Conservation (phyloP, 2,888 invertebrate species). For the Ctena decussata region DNA sequence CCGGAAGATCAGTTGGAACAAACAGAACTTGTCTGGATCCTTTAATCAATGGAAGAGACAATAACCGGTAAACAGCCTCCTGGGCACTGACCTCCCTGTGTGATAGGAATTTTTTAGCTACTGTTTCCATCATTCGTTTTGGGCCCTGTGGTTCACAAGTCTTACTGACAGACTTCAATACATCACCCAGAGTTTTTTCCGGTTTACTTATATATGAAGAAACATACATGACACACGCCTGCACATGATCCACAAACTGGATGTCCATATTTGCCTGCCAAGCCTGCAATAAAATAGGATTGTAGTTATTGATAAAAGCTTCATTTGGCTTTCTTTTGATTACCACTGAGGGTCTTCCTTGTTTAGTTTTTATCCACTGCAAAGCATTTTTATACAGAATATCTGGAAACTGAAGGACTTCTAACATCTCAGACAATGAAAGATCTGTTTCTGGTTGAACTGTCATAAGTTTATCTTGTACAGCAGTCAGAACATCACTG, state of each 20-base stretch:
- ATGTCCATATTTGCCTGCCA: conserved; percentile 64
- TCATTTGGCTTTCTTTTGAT: too few relatives aligned
- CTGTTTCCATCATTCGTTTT: conserved; percentile 26
- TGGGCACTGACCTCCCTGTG: conserved; percentile 64
- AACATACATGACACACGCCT: too few relatives aligned
- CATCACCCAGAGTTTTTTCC: conserved; percentile 45
- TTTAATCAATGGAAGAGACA: conserved; percentile 52
- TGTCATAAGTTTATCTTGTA: too few relatives aligned
- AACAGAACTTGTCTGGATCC: conserved; percentile 41
- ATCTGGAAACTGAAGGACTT: conserved; percentile 25
- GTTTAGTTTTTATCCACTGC: too few relatives aligned
- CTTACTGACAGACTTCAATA: conserved; percentile 35
- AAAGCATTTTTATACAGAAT: conserved; percentile 23
- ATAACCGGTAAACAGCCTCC: conserved; percentile 65
- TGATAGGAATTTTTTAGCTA: conserved; percentile 58
- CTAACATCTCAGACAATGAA: too few relatives aligned
- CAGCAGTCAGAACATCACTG: too few relatives aligned
- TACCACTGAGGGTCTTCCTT: too few relatives aligned
- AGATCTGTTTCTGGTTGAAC: too few relatives aligned
- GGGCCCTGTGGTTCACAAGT: conserved; percentile 30
- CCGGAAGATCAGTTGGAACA: conserved; percentile 58
- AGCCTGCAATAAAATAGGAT: too few relatives aligned
- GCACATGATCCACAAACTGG: too few relatives aligned
- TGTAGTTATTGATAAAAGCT: conserved; percentile 32
- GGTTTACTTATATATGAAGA: too few relatives aligned